Conservation (phyloP, 2,797 vertebrate species). For the Chaenodraco wilsoni region DNA sequence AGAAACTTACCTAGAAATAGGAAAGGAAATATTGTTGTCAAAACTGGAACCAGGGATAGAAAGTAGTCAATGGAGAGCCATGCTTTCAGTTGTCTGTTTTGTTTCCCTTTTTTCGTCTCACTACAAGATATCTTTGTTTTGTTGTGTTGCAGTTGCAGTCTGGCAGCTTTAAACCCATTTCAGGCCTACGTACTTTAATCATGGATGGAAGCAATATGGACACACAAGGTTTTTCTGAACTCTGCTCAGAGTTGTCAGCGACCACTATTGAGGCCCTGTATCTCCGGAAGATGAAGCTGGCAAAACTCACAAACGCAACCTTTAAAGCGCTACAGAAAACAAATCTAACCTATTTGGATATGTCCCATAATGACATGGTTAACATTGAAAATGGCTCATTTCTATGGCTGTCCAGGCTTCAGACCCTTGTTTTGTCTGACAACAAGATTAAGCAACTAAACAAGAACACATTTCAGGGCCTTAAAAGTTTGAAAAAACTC, state of each 20-base stretch:
- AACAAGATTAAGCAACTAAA: slow-evolving; percentile 85
- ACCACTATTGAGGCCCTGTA: slow-evolving; percentile 85
- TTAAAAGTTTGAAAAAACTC: slow-evolving; percentile 84
- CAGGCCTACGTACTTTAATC: slow-evolving; percentile 81
- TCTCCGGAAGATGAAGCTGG: slow-evolving; percentile 81
- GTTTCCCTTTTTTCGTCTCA: slow-evolving; percentile 37
- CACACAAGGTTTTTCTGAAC: slow-evolving; percentile 57
- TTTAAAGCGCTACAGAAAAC: slow-evolving; percentile 86
- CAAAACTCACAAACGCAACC: slow-evolving; percentile 71
- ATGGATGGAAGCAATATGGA: slow-evolving; percentile 84
- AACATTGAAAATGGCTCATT: slow-evolving; percentile 84
- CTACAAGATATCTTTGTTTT: slow-evolving; percentile 12
- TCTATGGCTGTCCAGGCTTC: slow-evolving; percentile 84
- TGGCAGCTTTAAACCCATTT: slow-evolving; percentile 86
- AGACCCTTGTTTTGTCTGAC: slow-evolving; percentile 82
- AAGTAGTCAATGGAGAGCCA: background rate
- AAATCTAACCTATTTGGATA: slow-evolving; percentile 86
- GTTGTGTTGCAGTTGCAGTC: slow-evolving; percentile 83
- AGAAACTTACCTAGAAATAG: slow-evolving; percentile 49
- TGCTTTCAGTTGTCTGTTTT: slow-evolving; percentile 40
- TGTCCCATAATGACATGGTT: slow-evolving; percentile 85
- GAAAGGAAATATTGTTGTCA: slow-evolving; percentile 50
- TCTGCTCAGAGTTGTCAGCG: slow-evolving; percentile 86
- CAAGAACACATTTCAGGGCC: slow-evolving; percentile 84
- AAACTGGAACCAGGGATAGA: background rate